A percentile compares a stretch with the other conserved stretches of the same genome.
Conservation (phyloP, 2,888 invertebrate species). For the Pterobdella sp. region DNA sequence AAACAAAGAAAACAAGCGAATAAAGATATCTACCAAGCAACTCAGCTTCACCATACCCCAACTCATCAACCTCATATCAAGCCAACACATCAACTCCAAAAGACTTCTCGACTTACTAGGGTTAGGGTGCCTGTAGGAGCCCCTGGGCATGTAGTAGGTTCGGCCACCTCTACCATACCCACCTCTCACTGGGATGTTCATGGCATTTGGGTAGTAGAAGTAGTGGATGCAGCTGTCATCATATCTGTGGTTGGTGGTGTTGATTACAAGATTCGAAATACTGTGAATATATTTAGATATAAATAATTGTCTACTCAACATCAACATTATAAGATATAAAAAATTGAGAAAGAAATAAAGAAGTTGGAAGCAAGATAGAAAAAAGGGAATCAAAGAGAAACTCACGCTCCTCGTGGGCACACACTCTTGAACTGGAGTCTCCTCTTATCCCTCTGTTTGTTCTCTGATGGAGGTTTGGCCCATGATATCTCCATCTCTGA, state of each 20-base stretch:
- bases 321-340: too few species aligned
- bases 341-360: too few species aligned
- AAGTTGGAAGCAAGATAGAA: too few species aligned
- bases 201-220: not conserved
- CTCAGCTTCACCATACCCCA: not conserved
- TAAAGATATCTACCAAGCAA: not conserved
- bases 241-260: not conserved
- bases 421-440: slow-evolving; percentile 38
- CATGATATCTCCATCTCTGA: slow-evolving; percentile 77
- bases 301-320: too few species aligned
- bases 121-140: not conserved
- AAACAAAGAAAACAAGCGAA: not conserved
- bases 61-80: not conserved
- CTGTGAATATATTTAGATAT: not conserved
- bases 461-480: slow-evolving; percentile 97
- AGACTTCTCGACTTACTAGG: not conserved
- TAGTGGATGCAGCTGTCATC: slow-evolving; percentile 2
- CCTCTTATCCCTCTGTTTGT: slow-evolving; percentile 66
- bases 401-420: slow-evolving; percentile 15
- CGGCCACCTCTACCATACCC: not conserved
- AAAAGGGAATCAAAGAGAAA: too few species aligned
- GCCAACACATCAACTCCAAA: not conserved
- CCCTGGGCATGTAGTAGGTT: not conserved
- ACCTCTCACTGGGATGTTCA: not conserved
- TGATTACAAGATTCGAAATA: not conserved